Conservation (phyloP, 2,888 invertebrate species). For the Drosophila villosipedis region DNA sequence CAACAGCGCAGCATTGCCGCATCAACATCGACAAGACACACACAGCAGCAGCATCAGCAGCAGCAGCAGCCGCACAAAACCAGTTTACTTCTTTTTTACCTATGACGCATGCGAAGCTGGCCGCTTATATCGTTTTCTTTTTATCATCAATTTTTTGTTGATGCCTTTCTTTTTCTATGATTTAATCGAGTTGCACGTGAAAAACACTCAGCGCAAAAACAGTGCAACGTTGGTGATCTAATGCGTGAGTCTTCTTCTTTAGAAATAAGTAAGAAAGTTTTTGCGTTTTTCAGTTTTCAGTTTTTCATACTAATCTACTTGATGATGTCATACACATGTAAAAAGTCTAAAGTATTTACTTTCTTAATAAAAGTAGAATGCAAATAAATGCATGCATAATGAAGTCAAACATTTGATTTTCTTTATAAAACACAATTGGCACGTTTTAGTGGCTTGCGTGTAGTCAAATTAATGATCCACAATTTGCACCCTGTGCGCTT, state of each 20-base stretch:
- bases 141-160: conserved; percentile 2
- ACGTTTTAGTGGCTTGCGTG: conserved; percentile 3
- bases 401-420: background rate
- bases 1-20: conserved; percentile 76
- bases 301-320: background rate
- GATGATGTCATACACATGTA: background rate
- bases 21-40: conserved; percentile 36
- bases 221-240: conserved; percentile 6
- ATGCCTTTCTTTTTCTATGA: conserved; percentile 32
- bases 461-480: conserved; percentile 19
- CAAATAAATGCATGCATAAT: background rate
- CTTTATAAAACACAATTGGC: background rate
- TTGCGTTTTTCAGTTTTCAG: background rate
- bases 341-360: background rate
- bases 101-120: conserved; percentile 69
- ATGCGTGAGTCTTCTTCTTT: background rate
- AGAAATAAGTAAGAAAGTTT: background rate
- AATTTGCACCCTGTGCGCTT: conserved; percentile 9
- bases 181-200: conserved; percentile 35
- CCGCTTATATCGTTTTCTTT: conserved; percentile 26
- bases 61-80: conserved; percentile 42
- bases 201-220: background rate
- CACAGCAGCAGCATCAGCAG: too few relatives aligned
- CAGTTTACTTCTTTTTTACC: conserved; percentile 59
- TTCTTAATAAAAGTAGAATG: background rate